phyloP scores from a whole-genome alignment of 35 echinoderm and acorn worm species.

The Lytechinus pictus region DNA sequence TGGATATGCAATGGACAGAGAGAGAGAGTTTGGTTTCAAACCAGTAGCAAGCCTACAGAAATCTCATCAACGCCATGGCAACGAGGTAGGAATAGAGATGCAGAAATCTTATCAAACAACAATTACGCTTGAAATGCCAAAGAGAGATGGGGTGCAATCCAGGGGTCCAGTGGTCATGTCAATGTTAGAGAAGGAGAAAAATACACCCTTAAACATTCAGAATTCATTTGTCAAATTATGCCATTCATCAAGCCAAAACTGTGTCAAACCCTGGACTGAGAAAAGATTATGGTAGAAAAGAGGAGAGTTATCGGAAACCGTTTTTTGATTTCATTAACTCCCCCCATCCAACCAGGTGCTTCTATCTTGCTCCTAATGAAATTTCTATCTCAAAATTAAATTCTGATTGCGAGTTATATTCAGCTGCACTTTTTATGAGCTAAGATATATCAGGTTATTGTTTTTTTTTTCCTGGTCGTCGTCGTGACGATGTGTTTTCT shows the following conservation, averaged over 20 bases:
- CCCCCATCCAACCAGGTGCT: constrained; percentile 47
- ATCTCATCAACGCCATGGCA: constrained; percentile 43
- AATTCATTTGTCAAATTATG: constrained; percentile 54
- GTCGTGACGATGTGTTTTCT: constrained; percentile 52
- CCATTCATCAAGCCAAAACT: constrained; percentile 44
- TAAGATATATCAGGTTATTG: constrained; percentile 54
- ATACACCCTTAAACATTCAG: constrained; percentile 45
- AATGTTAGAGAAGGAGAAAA: not conserved
- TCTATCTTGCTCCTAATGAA: constrained; percentile 50
- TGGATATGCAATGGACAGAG: constrained; percentile 22
- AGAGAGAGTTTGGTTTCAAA: constrained; percentile 4
- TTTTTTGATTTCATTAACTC: constrained; percentile 55
- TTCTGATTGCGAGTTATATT: constrained; percentile 58
- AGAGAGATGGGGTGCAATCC: not conserved
- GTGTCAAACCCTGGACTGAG: constrained; percentile 48
- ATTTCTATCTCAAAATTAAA: constrained; percentile 60
- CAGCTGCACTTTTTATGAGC: constrained; percentile 58
- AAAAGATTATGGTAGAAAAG: constrained; percentile 53
- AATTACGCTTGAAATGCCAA: constrained; percentile 16
- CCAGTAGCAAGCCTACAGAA: constrained; percentile 24
- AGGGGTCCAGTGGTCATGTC: constrained; percentile 12
- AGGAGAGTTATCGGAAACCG: constrained; percentile 45
- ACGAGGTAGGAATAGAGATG: constrained; percentile 34
- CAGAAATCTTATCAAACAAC: constrained; percentile 51
- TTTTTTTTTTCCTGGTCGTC: constrained; percentile 40